Evolutionary conservation across 30 jellyfish, hydroid and myxozoan species (phyloP).

Genomic region (Mastigias papua): DNA sequence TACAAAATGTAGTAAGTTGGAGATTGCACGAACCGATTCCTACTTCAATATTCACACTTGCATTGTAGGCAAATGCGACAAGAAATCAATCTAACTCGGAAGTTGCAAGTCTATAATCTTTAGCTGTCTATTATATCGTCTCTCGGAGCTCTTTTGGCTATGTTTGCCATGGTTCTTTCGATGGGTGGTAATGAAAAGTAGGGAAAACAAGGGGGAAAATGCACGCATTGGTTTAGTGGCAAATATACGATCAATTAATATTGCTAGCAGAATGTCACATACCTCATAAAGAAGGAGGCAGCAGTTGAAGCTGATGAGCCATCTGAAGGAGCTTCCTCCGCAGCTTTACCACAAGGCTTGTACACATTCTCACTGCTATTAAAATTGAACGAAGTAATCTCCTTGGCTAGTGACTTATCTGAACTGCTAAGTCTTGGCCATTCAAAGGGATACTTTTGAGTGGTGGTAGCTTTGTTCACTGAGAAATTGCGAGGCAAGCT

Average conservation of each 20-base stretch:
- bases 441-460: slow-evolving; percentile 57
- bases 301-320: slow-evolving; percentile 70
- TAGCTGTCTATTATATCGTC: not conserved
- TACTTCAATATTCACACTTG: no score
- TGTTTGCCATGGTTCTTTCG: not conserved
- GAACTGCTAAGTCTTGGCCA: slow-evolving; percentile 58
- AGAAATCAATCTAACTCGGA: not conserved
- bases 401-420: slow-evolving; percentile 33
- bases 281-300: slow-evolving; percentile 92
- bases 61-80: no score
- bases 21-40: no score
- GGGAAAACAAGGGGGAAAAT: not conserved
- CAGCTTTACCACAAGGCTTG: not conserved
- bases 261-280: not conserved
- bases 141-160: not conserved
- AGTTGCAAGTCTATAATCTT: not conserved
- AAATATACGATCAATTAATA: not conserved
- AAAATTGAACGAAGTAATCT: slow-evolving; percentile 26
- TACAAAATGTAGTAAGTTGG: no score
- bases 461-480: slow-evolving; percentile 26
- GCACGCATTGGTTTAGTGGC: not conserved
- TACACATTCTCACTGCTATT: not conserved
- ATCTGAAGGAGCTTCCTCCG: slow-evolving; percentile 50
- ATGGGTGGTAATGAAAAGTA: not conserved
- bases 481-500: slow-evolving; percentile 76